Conservation (phyloP, 1,140 invertebrate genomes). For the Drosophila truncata region DNA sequence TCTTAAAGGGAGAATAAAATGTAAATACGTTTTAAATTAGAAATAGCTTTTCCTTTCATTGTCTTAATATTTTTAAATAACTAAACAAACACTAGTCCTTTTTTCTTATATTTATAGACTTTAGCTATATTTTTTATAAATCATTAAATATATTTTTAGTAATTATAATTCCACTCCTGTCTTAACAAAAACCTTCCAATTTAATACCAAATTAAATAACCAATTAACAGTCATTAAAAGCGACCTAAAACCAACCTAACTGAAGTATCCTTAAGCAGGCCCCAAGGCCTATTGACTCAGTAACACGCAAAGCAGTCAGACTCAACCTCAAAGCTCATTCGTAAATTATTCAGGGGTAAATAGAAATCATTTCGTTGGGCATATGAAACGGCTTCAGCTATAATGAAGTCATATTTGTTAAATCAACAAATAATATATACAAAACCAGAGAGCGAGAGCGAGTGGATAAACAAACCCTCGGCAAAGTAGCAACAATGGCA, state of each 20-base stretch:
- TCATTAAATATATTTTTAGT: neutral
- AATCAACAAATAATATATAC: slow-evolving; percentile 50
- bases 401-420: slow-evolving; percentile 82
- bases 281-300: slow-evolving; percentile 64
- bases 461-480: slow-evolving; percentile 67
- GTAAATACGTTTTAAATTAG: too few species aligned
- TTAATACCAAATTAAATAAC: neutral
- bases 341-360: slow-evolving; percentile 72
- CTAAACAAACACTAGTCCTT: too few species aligned
- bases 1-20: too few species aligned
- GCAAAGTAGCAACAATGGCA: slow-evolving; percentile 79
- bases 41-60: neutral
- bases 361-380: slow-evolving; percentile 20
- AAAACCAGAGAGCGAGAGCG: slow-evolving; percentile 9
- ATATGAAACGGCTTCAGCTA: slow-evolving; percentile 51
- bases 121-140: neutral
- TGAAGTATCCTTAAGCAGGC: slow-evolving; percentile 13
- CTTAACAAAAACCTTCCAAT: neutral
- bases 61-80: neutral
- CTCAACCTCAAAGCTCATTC: slow-evolving; percentile 69
- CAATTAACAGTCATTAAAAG: slow-evolving; percentile 11
- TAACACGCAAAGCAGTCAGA: slow-evolving; percentile 60
- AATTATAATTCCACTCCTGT: neutral
- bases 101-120: neutral
- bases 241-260: neutral